phyloP scores from a whole-genome alignment of 2,113 vertebrate genomes.

The Urocitellus parryii region DNA sequence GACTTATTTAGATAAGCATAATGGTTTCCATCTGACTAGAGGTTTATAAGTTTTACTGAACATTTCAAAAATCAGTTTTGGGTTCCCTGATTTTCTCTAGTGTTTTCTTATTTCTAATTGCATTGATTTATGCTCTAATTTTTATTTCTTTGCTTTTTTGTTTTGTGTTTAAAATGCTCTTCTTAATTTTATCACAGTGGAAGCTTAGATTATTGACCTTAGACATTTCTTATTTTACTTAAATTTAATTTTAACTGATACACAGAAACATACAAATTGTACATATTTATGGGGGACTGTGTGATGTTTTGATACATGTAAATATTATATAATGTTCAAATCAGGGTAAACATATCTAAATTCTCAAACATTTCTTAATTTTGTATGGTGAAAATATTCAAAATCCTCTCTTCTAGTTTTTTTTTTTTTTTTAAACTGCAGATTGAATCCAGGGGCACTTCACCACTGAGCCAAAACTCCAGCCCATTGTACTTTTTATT shows the following conservation, averaged over 20 bases:
- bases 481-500: no score
- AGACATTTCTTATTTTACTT: background rate
- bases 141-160: background rate
- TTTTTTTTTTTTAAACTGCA: no score
- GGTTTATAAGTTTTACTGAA: background rate
- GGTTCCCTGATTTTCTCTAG: background rate
- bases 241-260: background rate
- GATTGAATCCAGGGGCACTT: no score
- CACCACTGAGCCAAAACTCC: no score
- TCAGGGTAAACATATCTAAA: background rate
- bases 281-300: background rate
- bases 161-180: background rate
- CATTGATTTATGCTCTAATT: background rate
- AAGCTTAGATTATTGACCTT: background rate
- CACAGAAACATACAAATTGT: background rate
- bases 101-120: background rate
- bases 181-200: background rate
- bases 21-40: no score
- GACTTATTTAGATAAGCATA: no score
- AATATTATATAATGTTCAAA: background rate
- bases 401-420: background rate
- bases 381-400: background rate
- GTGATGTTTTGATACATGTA: no score
- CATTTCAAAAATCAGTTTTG: background rate
- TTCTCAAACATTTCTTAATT: background rate